Evolutionary conservation across 2,888 invertebrate genomes (phyloP), one percentile per base, ranked within the genome.

Genomic region (Rhogogaster chlorosoma): DNA sequence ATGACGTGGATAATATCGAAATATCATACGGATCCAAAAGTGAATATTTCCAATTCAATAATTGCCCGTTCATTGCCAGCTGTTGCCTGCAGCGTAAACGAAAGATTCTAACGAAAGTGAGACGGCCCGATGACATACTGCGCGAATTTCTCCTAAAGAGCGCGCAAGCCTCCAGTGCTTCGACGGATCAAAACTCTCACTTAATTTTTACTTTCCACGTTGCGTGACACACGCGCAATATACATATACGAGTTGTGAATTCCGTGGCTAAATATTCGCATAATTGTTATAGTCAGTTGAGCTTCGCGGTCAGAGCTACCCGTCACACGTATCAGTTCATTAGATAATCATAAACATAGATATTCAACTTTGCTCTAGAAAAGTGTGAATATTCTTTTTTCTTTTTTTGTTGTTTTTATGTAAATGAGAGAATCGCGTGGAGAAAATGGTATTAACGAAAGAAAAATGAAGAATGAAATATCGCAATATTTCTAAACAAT

Each of bases 151-250:
- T 18, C 22, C 29, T 26, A 29, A 29, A 10, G 22, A 49, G 15
- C 45, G 29, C 29, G 32, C 18, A 2, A n/a, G 53, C 42, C 22
- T 36, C 26, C 15, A 18, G 49, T 32, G n/a, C 7, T 77, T 32
- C 18, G 36, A 18, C 53, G 42, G 61, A 61, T 61, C 49, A 49
- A 80, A 80, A 80, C 80, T 80, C 80, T 80, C 80, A 80, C 80
- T 80, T 49, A n/a, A 49, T 61, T 80, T 80, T 61, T 22, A 61
- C 80, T 80, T 80, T 80, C 80, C 80, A 80, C 45, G 53, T 49
- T 29, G 77, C 77, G 15, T 53, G n/a, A 18, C 29, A 49, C 42
- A 77, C 18, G 29, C 53, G 53, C n/a, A 18, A 53, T n/a, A n/a
- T 73, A 42, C 10, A 1, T 7, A 26, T 18, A 70, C 36, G n/a